Percentiles rank a stretch among this genome's conserved stretches.
phyloP scores from a whole-genome alignment of 2,797 vertebrate genomes.

The Sus cebifrons region DNA sequence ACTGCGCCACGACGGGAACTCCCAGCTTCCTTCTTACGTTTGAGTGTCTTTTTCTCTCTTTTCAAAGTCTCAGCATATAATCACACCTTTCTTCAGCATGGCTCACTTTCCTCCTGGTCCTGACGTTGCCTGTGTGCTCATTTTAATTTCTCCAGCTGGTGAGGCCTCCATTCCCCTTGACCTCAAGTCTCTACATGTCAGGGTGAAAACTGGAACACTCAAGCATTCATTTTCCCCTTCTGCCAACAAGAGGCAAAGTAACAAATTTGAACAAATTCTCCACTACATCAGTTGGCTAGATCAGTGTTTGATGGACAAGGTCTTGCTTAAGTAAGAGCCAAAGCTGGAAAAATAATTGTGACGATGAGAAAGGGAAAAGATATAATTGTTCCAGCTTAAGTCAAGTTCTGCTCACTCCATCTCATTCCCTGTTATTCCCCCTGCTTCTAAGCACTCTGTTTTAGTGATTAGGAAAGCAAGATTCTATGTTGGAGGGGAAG shows the following conservation, averaged over 20 bases:
- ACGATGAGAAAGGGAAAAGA: background rate
- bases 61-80: background rate
- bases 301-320: background rate
- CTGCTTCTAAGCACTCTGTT: background rate
- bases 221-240: background rate
- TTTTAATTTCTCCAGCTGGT: background rate
- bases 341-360: background rate
- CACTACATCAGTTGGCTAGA: background rate
- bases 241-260: constrained; percentile 7
- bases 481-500: background rate
- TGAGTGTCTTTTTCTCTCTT: background rate
- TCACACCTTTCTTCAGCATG: background rate
- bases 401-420: background rate
- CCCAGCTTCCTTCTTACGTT: background rate
- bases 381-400: background rate
- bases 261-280: constrained; percentile 37
- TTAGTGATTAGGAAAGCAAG: background rate
- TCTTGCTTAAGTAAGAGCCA: constrained; percentile 24
- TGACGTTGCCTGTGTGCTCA: background rate
- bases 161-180: background rate
- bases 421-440: background rate
- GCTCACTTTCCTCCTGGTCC: background rate
- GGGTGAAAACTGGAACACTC: background rate
- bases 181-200: background rate
- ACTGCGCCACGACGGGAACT: too few relatives aligned